Evolutionary conservation across 2,888 invertebrate genomes (phyloP), one percentile per base, ranked within the genome.

Genomic region (Lypha dubia): DNA sequence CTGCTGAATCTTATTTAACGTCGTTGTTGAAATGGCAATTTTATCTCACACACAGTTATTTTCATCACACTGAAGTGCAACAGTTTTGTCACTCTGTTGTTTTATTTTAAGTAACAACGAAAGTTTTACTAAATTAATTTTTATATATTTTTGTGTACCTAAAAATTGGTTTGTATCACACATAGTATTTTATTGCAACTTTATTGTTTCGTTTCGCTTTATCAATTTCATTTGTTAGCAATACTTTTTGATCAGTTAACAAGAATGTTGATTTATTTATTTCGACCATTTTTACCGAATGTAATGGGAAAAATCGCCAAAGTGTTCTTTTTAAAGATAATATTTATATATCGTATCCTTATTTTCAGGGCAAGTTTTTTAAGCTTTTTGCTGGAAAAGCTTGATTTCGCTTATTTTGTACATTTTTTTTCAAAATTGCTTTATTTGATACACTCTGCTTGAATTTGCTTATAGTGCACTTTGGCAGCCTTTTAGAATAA

Each of bases 161-260:
- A 41, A 41, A 41, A 15, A 3, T 11, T 3, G 41, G 15, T 11
- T 41, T 41, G 15, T 84, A 81, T 83, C 79, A 53, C 82, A 86
- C 82, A 77, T 53, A 84, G 76, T 44, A 8, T 58, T 68, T 38
- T 13, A 28, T 44, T 68, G 15, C 62, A 79, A 17, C 63, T 56
- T 68, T n/a, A 44, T 56, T 67, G 38, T 44, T 53, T 58, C 53
- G 32, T 5, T 35, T 60, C 51, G 62, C 35, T 76, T 60, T 56
- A 35, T 46, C 68, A 75, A 60, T 75, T 79, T 75, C 46, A 56
- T 73, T 67, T 73, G 76, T 73, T 79, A 67, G 67, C 79, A 83
- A 75, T 70, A 60, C 58, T 70, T 56, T 65, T 13, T 60, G 68
- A 74, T 79, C 51, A 75, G 65, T 79, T 65, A 79, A 63, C 51